Base-by-base conservation (phyloP, 2,888 invertebrate genomes). In the Acanthosepion lycidas region DNA sequence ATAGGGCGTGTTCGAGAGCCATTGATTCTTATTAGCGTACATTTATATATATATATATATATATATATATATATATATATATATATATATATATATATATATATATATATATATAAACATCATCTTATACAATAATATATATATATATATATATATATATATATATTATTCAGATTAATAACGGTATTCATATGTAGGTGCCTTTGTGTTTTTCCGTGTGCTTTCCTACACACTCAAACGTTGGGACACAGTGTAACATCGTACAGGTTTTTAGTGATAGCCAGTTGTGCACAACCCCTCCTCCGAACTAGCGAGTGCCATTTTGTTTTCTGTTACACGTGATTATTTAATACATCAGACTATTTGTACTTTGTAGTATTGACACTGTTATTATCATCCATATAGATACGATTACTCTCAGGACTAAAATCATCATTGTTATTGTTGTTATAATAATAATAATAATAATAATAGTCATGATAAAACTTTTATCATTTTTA, bases 51-150 rank as follows among this genome's bases (percentile, higher is more conserved):
- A 28, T 28, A 91, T 55, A 55, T 55, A 55, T 55, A 55, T 91
- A n/a, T 91, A 91, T 91, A 28, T n/a, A n/a, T n/a, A 91, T 91
- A 91, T 18, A 42, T 91, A 91, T 91, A n/a, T n/a, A n/a, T 42
- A 91, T 91, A 91, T 91, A 91, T 91, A 91, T 42, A 91, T 42
- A 91, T 28, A 91, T 91, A 91, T 28, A 28, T 28, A 91, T 91
- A 91, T 33, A 91, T 33, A 91, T 33, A 91, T 5, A 91, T 33
- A 91, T 33, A 91, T 33, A 91, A 5, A 91, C 33, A 8, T 33
- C n/a, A n/a, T n/a, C n/a, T n/a, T n/a, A n/a, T n/a, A n/a, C n/a
- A n/a, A n/a, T n/a, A n/a, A 6, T 33, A 33, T 42, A 33, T 42
- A 8, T 33, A 33, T 91, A 33, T 91, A 6, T 91, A 33, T 91